phyloP scores from a whole-genome alignment of 2,113 vertebrate genomes.

The Pollimyrus isidori region DNA sequence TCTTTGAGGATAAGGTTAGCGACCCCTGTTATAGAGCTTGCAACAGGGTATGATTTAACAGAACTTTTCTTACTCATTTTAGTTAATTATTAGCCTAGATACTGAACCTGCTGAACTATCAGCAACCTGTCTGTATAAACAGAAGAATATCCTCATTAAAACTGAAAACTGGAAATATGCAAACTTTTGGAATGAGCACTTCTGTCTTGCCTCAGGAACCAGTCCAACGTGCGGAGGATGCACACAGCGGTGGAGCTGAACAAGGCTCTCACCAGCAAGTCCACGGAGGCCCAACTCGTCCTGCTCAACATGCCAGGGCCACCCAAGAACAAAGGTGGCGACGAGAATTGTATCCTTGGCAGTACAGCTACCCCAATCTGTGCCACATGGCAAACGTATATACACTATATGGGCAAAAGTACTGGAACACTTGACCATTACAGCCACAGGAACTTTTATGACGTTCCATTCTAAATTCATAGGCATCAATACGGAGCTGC shows the following conservation, averaged over 20 bases:
- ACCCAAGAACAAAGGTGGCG: constrained; percentile 79
- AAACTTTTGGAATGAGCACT: background rate
- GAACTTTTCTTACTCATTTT: no score
- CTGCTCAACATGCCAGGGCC: constrained; percentile 95
- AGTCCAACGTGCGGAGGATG: constrained; percentile 91
- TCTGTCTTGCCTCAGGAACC: constrained; percentile 59
- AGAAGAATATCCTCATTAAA: background rate
- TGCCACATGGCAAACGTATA: background rate
- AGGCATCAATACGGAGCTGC: background rate
- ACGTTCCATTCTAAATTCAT: background rate
- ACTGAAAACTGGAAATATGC: background rate
- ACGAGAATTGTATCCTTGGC: constrained; percentile 94
- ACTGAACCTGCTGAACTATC: no score
- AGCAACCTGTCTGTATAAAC: background rate
- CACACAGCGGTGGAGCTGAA: constrained; percentile 93
- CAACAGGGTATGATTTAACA: background rate
- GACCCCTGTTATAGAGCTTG: no score
- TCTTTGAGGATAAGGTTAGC: no score
- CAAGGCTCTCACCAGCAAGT: constrained; percentile 75
- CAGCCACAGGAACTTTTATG: background rate
- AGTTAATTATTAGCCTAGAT: no score
- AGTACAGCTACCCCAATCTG: no score
- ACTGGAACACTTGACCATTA: background rate
- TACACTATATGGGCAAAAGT: background rate
- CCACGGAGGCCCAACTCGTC: constrained; percentile 77